Conservation (phyloP, 2,113 vertebrate species). For the Euleptes europaea region DNA sequence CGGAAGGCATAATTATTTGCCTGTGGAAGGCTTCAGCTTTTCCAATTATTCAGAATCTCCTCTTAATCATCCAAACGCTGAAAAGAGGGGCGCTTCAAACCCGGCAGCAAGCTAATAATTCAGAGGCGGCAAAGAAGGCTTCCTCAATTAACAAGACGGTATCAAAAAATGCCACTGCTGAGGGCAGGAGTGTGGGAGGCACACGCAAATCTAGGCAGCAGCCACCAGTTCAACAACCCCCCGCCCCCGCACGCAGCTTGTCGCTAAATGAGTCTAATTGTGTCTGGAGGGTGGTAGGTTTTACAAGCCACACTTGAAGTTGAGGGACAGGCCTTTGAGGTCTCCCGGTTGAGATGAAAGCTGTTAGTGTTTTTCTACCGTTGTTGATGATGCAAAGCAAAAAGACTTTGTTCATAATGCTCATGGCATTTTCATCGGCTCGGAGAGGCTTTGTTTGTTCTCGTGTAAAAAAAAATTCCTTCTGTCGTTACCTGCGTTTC, state of each 20-base stretch:
- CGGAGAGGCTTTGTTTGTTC: neutral
- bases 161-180: neutral
- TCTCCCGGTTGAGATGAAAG: neutral
- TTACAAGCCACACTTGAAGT: neutral
- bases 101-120: conserved; percentile 21
- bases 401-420: neutral
- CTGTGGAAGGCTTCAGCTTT: neutral
- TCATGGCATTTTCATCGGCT: neutral
- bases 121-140: conserved; percentile 6
- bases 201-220: neutral
- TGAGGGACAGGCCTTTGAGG: neutral
- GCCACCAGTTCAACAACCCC: neutral
- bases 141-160: conserved; percentile 31
- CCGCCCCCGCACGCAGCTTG: neutral
- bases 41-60: conserved; percentile 4
- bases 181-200: neutral
- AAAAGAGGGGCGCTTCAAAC: conserved; percentile 10
- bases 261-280: neutral
- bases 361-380: neutral
- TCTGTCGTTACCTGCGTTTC: conserved; percentile 5
- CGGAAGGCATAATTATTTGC: neutral
- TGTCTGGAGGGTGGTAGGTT: neutral
- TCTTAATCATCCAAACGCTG: conserved; percentile 21
- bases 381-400: neutral
- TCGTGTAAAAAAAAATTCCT: neutral